Conservation (phyloP, 2,797 vertebrate genomes). For the Columba guinea region DNA sequence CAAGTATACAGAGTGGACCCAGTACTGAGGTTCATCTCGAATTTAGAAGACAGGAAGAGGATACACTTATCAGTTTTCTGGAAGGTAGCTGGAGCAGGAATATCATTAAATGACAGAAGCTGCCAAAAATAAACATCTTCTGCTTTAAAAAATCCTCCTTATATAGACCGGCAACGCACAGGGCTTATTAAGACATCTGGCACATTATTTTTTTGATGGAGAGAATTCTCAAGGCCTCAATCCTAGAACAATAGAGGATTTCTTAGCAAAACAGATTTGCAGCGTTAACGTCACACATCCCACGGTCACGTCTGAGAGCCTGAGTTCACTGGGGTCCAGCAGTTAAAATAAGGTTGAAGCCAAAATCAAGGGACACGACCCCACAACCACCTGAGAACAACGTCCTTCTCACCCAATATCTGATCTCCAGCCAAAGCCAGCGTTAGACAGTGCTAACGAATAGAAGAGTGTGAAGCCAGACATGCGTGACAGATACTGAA, state of each 20-base stretch:
- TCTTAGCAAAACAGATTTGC: slow-evolving; percentile 3
- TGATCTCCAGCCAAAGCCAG: neutral
- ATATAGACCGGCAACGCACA: neutral
- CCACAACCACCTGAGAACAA: neutral
- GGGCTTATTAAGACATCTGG: slow-evolving; percentile 51
- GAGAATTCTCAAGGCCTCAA: slow-evolving; percentile 45
- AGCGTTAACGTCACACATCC: neutral
- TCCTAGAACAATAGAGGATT: slow-evolving; percentile 27
- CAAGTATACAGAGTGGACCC: neutral
- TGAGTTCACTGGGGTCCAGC: neutral
- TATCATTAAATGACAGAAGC: slow-evolving; percentile 7
- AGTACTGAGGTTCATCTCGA: neutral
- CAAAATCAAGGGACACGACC: neutral
- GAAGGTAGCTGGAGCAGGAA: slow-evolving; percentile 16
- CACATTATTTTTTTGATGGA: slow-evolving; percentile 48
- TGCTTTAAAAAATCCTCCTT: slow-evolving; percentile 24
- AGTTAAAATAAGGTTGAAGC: neutral
- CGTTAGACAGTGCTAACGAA: neutral
- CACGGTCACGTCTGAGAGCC: neutral
- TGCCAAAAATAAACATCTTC: slow-evolving; percentile 60
- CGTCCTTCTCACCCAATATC: neutral
- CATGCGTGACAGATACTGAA: neutral
- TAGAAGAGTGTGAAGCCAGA: neutral
- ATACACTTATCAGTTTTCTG: slow-evolving; percentile 32
- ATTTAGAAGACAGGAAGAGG: slow-evolving; percentile 27